Percentiles rank a stretch among this genome's conserved stretches.
Conservation (phyloP, 2,113 vertebrate species). For the Forbesichthys papilliferus region DNA sequence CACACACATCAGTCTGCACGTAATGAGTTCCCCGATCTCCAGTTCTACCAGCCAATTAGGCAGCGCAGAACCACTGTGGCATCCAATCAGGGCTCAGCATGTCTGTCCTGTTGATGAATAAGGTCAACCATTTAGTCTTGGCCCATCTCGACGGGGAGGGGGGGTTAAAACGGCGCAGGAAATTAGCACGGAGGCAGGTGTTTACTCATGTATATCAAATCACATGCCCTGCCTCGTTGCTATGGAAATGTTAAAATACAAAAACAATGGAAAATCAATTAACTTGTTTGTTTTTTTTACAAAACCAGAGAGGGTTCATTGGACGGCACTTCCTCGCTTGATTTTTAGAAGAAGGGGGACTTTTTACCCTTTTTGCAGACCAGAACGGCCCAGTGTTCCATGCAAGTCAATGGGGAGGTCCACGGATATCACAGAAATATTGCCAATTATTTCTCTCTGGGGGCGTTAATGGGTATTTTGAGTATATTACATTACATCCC, state of each 20-base stretch:
- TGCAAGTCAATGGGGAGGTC: too few species aligned
- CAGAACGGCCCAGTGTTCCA: too few species aligned
- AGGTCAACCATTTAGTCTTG: conserved; percentile 55
- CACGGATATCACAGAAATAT: too few species aligned
- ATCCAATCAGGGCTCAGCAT: conserved; percentile 54
- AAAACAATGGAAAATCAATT: background rate
- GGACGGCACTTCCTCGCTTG: too few species aligned
- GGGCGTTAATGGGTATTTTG: too few species aligned
- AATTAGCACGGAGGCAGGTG: conserved; percentile 57
- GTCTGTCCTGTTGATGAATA: conserved; percentile 49
- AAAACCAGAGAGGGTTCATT: too few species aligned
- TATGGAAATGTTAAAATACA: conserved; percentile 11
- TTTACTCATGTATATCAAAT: conserved; percentile 66
- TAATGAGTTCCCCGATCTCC: conserved; percentile 41
- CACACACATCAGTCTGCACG: conserved; percentile 47
- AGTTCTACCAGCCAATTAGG: conserved; percentile 57
- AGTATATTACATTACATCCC: too few species aligned
- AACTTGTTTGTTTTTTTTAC: conserved; percentile 24
- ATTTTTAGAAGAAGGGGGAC: too few species aligned
- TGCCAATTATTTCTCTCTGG: too few species aligned
- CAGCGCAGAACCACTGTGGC: conserved; percentile 39
- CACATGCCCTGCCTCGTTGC: conserved; percentile 21
- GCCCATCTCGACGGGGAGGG: conserved; percentile 27
- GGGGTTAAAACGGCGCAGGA: conserved; percentile 19
- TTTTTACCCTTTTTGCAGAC: too few species aligned